Percentiles rank a stretch among this genome's conserved stretches.
phyloP scores from a whole-genome alignment of 2,113 vertebrate species.

The Otis tarda region DNA sequence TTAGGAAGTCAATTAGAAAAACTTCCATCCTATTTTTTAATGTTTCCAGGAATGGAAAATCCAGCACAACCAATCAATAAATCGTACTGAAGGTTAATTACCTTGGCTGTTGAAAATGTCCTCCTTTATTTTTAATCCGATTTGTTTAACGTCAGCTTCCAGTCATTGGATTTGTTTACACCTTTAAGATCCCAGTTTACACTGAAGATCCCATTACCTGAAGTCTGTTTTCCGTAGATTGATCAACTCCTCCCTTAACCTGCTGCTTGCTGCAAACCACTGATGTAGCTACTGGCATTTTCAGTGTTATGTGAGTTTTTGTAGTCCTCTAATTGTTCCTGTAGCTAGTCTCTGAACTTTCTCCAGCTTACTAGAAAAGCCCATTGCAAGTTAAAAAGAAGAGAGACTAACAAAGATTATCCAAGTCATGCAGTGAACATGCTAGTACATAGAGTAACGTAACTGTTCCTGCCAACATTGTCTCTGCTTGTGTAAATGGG shows the following conservation, averaged over 20 bases:
- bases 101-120: neutral
- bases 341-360: neutral
- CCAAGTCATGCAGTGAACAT: neutral
- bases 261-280: neutral
- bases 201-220: neutral
- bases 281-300: neutral
- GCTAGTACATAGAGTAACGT: neutral
- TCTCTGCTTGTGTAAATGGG: constrained; percentile 3
- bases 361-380: neutral
- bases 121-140: constrained; percentile 32
- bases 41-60: constrained; percentile 47
- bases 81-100: constrained; percentile 34
- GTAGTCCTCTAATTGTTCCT: neutral
- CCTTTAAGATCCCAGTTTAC: no score
- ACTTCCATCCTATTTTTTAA: neutral
- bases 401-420: neutral
- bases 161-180: neutral
- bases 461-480: neutral
- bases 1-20: constrained; percentile 27
- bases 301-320: neutral
- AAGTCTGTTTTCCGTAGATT: neutral
- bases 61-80: neutral
- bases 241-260: neutral
- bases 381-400: neutral
- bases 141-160: neutral